Evolutionary conservation across 2,797 vertebrate species (phyloP).

Genomic region (Arrhamphus sclerolepis): DNA sequence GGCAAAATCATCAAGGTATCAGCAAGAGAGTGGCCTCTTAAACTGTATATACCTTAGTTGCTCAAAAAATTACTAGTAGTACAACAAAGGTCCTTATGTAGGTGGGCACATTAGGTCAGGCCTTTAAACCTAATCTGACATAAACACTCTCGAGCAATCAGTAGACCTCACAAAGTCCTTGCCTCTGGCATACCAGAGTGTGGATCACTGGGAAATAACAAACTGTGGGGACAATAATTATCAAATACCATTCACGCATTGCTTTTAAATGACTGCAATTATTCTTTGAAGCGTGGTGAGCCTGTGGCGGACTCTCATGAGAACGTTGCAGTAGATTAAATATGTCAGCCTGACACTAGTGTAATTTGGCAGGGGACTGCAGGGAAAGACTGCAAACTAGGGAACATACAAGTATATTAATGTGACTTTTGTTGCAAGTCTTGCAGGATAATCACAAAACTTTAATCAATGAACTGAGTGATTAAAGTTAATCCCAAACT

Average conservation of each 20-base stretch:
- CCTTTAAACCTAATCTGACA: conserved; percentile 6
- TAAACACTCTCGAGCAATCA: conserved; percentile 16
- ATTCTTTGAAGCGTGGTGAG: conserved; percentile 71
- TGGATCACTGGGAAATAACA: conserved; percentile 41
- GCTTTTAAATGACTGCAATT: conserved; percentile 74
- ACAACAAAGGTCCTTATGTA: not conserved
- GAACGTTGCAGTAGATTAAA: conserved; percentile 60
- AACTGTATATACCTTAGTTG: no score
- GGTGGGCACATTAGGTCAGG: conserved; percentile 11
- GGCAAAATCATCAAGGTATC: no score
- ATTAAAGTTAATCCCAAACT: conserved; percentile 45
- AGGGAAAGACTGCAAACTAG: conserved; percentile 21
- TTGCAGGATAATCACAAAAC: conserved; percentile 23
- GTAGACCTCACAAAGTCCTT: conserved; percentile 29
- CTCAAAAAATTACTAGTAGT: no score
- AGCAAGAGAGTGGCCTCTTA: no score
- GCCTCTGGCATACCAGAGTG: conserved; percentile 25
- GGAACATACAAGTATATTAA: conserved; percentile 33
- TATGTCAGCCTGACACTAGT: conserved; percentile 54
- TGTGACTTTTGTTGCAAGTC: conserved; percentile 26
- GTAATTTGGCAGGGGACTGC: conserved; percentile 47
- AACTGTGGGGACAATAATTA: conserved; percentile 50
- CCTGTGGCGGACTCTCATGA: conserved; percentile 46
- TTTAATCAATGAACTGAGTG: conserved; percentile 33
- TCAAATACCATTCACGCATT: conserved; percentile 61